Percentiles rank a stretch among this genome's conserved stretches.
phyloP scores from a whole-genome alignment of 1,140 invertebrate species.

The Drosophila littoralis region DNA sequence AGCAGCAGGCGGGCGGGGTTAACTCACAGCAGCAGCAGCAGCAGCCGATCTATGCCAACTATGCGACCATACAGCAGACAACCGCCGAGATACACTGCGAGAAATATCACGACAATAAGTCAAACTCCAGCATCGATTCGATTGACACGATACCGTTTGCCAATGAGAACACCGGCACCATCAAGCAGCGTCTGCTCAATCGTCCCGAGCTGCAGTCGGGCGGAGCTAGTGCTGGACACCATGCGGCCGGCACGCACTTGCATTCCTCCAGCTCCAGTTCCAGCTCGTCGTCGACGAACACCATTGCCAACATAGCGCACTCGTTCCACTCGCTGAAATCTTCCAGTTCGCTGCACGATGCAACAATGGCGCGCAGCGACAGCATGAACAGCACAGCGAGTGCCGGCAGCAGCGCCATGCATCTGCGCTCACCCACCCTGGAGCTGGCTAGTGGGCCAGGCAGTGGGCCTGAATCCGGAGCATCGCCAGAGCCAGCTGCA shows the following conservation, averaged over 20 bases:
- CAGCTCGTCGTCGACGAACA: slow-evolving; percentile 83
- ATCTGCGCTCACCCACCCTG: slow-evolving; percentile 76
- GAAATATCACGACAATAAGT: slow-evolving; percentile 86
- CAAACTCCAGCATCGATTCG: slow-evolving; percentile 97
- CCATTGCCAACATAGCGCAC: slow-evolving; percentile 82
- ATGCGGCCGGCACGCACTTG: slow-evolving; percentile 60
- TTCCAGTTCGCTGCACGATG: slow-evolving; percentile 81
- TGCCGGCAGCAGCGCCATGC: slow-evolving; percentile 69
- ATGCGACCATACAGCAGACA: slow-evolving; percentile 86
- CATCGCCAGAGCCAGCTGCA: slow-evolving; percentile 20
- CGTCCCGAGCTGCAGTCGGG: slow-evolving; percentile 72
- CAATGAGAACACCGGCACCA: slow-evolving; percentile 99
- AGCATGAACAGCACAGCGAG: slow-evolving; percentile 74
- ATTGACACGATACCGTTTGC: slow-evolving; percentile 97
- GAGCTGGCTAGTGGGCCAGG: slow-evolving; percentile 37
- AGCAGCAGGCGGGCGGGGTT: slow-evolving; percentile 27
- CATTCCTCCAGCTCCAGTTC: slow-evolving; percentile 84
- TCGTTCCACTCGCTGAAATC: slow-evolving; percentile 83
- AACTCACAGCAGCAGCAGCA: slow-evolving; percentile 65
- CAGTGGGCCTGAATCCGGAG: slow-evolving; percentile 14
- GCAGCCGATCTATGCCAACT: slow-evolving; percentile 84
- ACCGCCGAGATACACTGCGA: slow-evolving; percentile 88
- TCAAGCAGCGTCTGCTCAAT: slow-evolving; percentile 88
- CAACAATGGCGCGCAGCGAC: slow-evolving; percentile 71
- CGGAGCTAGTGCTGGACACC: slow-evolving; percentile 34